These are phyloP conservation scores for Thelaira solivaga DNA, from an alignment of 2,888 invertebrate genomes.

Conservation along the genomic window DNA sequence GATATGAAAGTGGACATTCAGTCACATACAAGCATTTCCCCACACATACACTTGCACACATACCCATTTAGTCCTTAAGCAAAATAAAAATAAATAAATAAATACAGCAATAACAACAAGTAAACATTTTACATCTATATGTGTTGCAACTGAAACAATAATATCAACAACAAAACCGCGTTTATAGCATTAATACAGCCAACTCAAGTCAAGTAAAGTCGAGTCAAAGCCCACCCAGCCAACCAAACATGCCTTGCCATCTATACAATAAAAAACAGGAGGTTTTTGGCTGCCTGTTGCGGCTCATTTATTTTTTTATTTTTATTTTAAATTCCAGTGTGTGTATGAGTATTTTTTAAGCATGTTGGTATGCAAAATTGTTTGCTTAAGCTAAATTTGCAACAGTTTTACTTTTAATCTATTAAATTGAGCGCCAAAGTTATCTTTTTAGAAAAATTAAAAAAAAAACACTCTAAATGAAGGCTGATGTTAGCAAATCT, in stretches of 20 bases:
- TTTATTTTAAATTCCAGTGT: not conserved
- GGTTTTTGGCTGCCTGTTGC: constrained; percentile 6
- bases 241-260: not conserved
- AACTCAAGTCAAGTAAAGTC: constrained; percentile 20
- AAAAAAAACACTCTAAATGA: not conserved
- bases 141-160: constrained; percentile 43
- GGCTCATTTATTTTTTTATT: constrained; percentile 2
- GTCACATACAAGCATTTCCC: constrained; percentile 18
- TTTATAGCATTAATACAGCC: constrained; percentile 55
- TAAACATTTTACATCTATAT: constrained; percentile 53
- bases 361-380: not conserved
- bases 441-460: not conserved
- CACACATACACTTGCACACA: not conserved
- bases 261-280: constrained; percentile 17
- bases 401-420: constrained; percentile 39
- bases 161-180: constrained; percentile 54
- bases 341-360: not conserved
- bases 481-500: no score
- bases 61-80: constrained; percentile 18
- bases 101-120: constrained; percentile 41
- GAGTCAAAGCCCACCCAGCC: constrained; percentile 9
- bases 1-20: constrained; percentile 64
- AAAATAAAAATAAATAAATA: not conserved
- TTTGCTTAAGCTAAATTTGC: constrained; percentile 48
- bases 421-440: constrained; percentile 28